phyloP scores from a whole-genome alignment of 1,140 invertebrate species.

The Tribolium castaneum region DNA sequence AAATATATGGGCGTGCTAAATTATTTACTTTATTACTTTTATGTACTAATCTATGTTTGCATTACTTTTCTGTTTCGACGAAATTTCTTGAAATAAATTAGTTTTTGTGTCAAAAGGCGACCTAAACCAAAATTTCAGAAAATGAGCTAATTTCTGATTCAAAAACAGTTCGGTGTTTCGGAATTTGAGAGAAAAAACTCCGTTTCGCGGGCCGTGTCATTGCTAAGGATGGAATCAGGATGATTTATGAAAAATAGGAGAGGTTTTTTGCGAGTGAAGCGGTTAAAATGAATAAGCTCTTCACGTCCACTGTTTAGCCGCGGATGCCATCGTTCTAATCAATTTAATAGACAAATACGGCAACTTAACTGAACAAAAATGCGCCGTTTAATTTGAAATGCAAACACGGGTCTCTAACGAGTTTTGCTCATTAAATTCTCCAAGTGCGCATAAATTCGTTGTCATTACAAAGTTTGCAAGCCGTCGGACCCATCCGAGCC shows the following conservation, averaged over 20 bases:
- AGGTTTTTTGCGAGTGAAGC: background rate
- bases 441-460: background rate
- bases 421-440: background rate
- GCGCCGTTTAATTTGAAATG: background rate
- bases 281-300: background rate
- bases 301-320: background rate
- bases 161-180: too few relatives aligned
- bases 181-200: too few relatives aligned
- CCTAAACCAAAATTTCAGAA: too few relatives aligned
- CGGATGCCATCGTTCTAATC: background rate
- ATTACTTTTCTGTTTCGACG: too few relatives aligned
- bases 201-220: too few relatives aligned
- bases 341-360: background rate
- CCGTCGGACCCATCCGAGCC: background rate
- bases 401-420: background rate
- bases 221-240: too few relatives aligned
- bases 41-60: too few relatives aligned
- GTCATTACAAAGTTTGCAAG: background rate
- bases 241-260: too few relatives aligned
- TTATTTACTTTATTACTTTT: too few relatives aligned
- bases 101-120: too few relatives aligned
- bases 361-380: background rate
- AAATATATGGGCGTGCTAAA: too few relatives aligned
- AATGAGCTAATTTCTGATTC: background rate
- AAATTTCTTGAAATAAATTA: too few relatives aligned